phyloP scores from a whole-genome alignment of 2,888 invertebrate genomes.

The Agonopterix alstromeriana region DNA sequence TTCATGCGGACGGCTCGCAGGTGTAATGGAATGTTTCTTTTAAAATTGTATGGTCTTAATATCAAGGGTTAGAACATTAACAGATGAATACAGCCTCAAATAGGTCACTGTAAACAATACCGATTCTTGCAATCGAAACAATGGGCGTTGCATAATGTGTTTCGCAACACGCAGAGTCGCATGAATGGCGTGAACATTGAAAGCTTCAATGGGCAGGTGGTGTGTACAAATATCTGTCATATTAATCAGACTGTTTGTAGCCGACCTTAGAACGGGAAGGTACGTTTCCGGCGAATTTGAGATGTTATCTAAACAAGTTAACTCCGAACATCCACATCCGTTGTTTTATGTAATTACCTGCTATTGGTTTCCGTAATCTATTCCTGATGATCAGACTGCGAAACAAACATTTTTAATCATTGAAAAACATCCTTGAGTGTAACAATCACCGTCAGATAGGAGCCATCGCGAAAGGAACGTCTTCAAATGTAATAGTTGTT shows the following conservation, averaged over 20 bases:
- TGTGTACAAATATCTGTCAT: conserved; percentile 37
- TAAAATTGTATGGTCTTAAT: too few relatives aligned
- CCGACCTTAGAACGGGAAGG: conserved; percentile 29
- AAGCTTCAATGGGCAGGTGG: conserved; percentile 21
- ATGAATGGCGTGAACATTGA: conserved; percentile 39
- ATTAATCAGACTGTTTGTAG: conserved; percentile 20
- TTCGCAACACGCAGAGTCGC: conserved; percentile 29
- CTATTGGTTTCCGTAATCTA: conserved; percentile 1
- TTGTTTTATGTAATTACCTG: conserved; percentile 18
- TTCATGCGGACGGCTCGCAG: too few relatives aligned
- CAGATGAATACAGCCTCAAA: conserved; percentile 10
- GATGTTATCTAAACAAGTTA: conserved; percentile 29
- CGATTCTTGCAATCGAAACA: conserved; percentile 25
- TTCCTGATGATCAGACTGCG: too few relatives aligned
- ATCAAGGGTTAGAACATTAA: too few relatives aligned
- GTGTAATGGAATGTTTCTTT: too few relatives aligned
- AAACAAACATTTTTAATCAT: too few relatives aligned
- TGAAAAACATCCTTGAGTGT: too few relatives aligned
- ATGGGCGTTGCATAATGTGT: conserved; percentile 32
- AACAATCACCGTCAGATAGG: too few relatives aligned
- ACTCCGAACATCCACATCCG: conserved; percentile 27
- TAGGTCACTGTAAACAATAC: conserved; percentile 19
- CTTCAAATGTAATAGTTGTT: too few relatives aligned
- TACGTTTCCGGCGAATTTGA: conserved; percentile 27
- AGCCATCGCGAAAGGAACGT: too few relatives aligned